Evolutionary conservation across 2,888 invertebrate genomes (phyloP), one percentile per base, ranked within the genome.

Genomic region (Watsonalla cultraria): DNA sequence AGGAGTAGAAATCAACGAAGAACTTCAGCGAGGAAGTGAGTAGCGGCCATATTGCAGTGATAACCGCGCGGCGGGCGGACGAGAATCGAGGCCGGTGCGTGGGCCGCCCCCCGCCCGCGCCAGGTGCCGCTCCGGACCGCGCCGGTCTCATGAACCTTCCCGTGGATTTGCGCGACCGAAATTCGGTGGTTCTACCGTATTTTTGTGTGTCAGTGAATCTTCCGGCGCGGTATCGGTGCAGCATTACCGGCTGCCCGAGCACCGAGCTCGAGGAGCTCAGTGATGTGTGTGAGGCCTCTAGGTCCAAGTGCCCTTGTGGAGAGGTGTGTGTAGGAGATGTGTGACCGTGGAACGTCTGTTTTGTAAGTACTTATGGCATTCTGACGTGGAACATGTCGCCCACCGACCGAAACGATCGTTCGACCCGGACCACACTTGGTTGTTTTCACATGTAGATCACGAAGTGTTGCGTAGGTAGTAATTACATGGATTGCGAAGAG

Each of bases 121-220:
- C 87, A 85, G 86, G 87, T 85, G 88, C 88, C 91, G 90, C 92
- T 91, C 92, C 90, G 91, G 90, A 90, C 92, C 92, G 92, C 92
- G 92, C 92, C 92, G 92, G 90, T 91, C 91, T 92, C 89, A 87
- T 76, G 82, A 89, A 84, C 89, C 88, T 86, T 87, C 88, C 89
- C 82, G 86, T 89, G 92, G 92, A 92, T 91, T 90, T 91, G 91
- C 90, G 86, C 88, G 84, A 86, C 89, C 86, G 78, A 85, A 87
- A 86, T 85, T 87, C 80, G 86, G 84, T 87, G 84, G 77, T 86
- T 85, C 78, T 80, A 73, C 82, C 82, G 80, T 82, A 83, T 81
- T 86, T 82, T 82, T 77, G 80, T 80, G 90, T 86, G 78, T 81
- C 73, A 83, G 89, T 87, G 89, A 80, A 83, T 79, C 80, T 78